Evolutionary conservation across 2,888 invertebrate species (phyloP), one percentile per base, ranked within the genome.

Genomic region (Hedychridium roseum): DNA sequence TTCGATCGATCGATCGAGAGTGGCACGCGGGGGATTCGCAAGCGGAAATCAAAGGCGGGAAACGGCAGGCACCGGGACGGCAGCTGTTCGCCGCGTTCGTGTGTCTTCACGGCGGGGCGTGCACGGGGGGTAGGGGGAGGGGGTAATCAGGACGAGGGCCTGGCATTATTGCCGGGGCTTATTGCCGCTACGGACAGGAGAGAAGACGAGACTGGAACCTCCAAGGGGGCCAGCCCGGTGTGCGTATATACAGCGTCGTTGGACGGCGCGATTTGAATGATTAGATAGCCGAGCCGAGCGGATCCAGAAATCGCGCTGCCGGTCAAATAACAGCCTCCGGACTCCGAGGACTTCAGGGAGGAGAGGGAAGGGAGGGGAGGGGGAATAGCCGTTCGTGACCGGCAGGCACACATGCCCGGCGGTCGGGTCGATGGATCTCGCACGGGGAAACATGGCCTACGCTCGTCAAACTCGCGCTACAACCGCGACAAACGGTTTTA

Each of bases 321-420:
- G 64, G 64, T 65, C 54, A 71, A 75, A 74, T 75, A 71, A 74
- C 68, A 73, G 71, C 66, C 66, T 67, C 63, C 48, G 54, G 55
- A 41, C n/a, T n/a, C n/a, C 31, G 28, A 36, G 31, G 43, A 43
- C 31, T 7, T 2, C n/a, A n/a, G n/a, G n/a, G n/a, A n/a, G n/a
- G n/a, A n/a, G n/a, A n/a, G n/a, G n/a, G n/a, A n/a, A n/a, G n/a
- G n/a, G n/a, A n/a, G n/a, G n/a, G n/a, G n/a, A n/a, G n/a, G n/a
- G n/a, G n/a, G n/a, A n/a, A n/a, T n/a, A n/a, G n/a, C n/a, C 55
- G 57, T 71, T 71, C 72, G 72, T 72, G 68, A 68, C 64, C 58
- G 55, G 60, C 60, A 65, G 59, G 62, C 69, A 70, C 67, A 63
- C 66, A 73, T 62, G 21, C 43, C 20, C 28, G 23, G 20, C 36